phyloP scores from a whole-genome alignment of 2,797 vertebrate species.

The Enteromius afrohamiltoni region DNA sequence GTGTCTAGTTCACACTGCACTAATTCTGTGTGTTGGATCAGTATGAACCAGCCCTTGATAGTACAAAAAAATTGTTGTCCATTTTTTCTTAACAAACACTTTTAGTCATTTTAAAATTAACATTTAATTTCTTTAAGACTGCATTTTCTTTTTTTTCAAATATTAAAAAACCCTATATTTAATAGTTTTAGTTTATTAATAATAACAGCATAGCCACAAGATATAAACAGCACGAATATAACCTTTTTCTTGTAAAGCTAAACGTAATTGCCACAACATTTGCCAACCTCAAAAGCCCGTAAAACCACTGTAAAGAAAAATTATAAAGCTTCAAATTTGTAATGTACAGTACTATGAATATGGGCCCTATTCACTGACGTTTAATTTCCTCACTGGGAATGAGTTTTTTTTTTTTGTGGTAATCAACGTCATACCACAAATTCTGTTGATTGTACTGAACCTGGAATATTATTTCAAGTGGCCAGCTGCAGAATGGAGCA shows the following conservation, averaged over 20 bases:
- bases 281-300: background rate
- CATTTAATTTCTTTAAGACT: background rate
- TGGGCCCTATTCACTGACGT: background rate
- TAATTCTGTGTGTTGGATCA: background rate
- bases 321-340: background rate
- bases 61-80: background rate
- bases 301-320: background rate
- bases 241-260: background rate
- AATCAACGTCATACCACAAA: background rate
- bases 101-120: background rate
- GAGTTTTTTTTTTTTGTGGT: background rate
- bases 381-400: background rate
- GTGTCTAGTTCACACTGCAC: background rate
- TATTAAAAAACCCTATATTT: background rate
- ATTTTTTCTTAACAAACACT: background rate
- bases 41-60: background rate
- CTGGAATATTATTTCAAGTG: background rate
- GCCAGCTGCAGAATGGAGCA: background rate
- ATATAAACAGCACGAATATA: background rate
- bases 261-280: background rate
- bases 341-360: too few relatives aligned
- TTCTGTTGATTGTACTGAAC: background rate
- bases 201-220: background rate
- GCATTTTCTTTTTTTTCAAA: background rate
- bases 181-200: background rate